Evolutionary conservation across 2,888 invertebrate genomes (phyloP).

Genomic region (Agapostemon virescens): DNA sequence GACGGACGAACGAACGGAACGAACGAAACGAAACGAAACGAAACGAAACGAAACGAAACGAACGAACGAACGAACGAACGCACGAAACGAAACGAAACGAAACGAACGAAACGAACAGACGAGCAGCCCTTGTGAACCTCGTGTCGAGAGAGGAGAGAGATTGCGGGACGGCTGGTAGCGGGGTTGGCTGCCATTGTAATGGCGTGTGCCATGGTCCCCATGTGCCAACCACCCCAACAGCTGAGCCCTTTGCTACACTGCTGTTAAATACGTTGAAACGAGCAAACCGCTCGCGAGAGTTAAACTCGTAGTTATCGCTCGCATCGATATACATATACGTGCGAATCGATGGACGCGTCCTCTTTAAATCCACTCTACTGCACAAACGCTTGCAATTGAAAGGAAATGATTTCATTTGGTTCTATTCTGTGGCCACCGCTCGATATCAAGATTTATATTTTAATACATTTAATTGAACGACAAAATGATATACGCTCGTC

Average conservation of each 20-base stretch:
- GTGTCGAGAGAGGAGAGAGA: constrained; percentile 66
- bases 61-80: constrained; percentile 65
- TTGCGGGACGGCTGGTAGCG: constrained; percentile 51
- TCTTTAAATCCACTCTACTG: constrained; percentile 66
- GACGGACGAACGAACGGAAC: constrained; percentile 56
- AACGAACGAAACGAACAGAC: constrained; percentile 65
- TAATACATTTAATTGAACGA: constrained; percentile 57
- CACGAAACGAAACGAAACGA: constrained; percentile 61
- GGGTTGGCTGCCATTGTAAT: constrained; percentile 71
- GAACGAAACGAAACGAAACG: constrained; percentile 55
- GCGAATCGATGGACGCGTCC: constrained; percentile 65
- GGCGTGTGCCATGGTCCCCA: constrained; percentile 72
- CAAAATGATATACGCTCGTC: constrained; percentile 47
- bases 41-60: constrained; percentile 57
- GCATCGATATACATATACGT: constrained; percentile 63
- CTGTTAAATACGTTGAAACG: constrained; percentile 70
- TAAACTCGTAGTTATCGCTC: constrained; percentile 71
- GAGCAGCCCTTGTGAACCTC: constrained; percentile 69
- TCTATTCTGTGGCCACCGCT: constrained; percentile 48
- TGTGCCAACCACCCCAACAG: constrained; percentile 71
- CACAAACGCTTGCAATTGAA: constrained; percentile 64
- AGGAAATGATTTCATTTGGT: constrained; percentile 65
- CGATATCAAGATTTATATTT: constrained; percentile 59
- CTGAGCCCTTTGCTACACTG: constrained; percentile 68
- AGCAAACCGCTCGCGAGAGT: constrained; percentile 68